Conservation (phyloP, 2,888 invertebrate genomes). For the Cylindroiulus punctatus region DNA sequence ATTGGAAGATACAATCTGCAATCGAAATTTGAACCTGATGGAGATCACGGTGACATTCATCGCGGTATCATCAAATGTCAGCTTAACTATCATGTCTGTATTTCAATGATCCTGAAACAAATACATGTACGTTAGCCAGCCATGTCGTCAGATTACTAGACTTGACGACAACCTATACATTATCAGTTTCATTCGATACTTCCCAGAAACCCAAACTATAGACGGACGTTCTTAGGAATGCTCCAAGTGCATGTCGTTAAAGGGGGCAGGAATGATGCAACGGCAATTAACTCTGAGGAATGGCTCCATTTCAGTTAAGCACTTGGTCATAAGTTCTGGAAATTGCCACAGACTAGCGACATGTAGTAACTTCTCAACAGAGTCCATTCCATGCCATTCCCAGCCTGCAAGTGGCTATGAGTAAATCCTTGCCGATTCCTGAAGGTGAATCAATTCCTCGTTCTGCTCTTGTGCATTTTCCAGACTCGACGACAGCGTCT, state of each 20-base stretch:
- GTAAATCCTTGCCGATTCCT: not conserved
- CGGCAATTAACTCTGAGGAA: not conserved
- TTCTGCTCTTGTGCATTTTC: not conserved
- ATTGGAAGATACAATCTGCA: no score
- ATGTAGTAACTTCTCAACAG: not conserved
- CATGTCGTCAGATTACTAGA: no score
- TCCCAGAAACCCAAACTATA: no score
- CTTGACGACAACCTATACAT: no score
- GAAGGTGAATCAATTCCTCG: not conserved
- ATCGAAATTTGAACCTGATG: no score
- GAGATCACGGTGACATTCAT: no score
- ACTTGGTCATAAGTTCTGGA: not conserved
- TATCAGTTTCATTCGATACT: no score
- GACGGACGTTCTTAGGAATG: no score
- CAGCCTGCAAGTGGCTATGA: not conserved
- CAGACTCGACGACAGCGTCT: not conserved
- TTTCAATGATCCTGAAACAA: no score
- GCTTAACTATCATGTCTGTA: no score
- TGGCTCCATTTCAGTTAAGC: not conserved
- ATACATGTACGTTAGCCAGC: no score
- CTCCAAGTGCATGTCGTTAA: not conserved
- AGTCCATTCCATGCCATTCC: not conserved
- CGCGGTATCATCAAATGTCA: no score
- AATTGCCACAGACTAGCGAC: not conserved
- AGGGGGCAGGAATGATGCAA: not conserved